phyloP scores from a whole-genome alignment of 1,140 invertebrate genomes.

The Spodoptera litura region DNA sequence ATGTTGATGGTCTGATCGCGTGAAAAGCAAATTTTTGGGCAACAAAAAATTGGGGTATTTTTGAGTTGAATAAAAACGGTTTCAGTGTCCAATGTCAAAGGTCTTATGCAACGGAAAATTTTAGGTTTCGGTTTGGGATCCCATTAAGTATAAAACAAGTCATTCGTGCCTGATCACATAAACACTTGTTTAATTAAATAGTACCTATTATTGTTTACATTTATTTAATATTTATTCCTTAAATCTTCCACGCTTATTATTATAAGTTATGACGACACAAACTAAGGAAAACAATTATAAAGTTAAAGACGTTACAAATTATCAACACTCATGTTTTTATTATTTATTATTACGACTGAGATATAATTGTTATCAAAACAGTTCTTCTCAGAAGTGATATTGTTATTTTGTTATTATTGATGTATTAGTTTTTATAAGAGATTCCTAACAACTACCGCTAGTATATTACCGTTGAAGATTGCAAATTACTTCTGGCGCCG shows the following conservation, averaged over 20 bases:
- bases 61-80: background rate
- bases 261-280: no score
- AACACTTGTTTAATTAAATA: no score
- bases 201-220: no score
- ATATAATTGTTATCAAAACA: conserved; percentile 6
- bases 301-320: background rate
- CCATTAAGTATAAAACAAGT: no score
- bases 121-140: no score
- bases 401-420: conserved; percentile 5
- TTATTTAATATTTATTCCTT: no score
- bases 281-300: no score
- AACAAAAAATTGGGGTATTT: background rate
- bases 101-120: no score
- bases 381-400: conserved; percentile 15
- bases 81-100: background rate
- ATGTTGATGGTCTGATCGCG: conserved; percentile 18
- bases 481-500: conserved; percentile 4
- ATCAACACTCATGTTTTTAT: background rate
- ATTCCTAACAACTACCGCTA: background rate
- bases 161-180: no score
- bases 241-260: no score
- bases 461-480: conserved; percentile 14
- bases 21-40: background rate
- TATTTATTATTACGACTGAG: background rate
- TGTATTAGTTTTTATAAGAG: background rate